These are phyloP conservation scores for Crepidodera aurea DNA, from an alignment of 2,888 invertebrate species.

Conservation along the genomic window DNA sequence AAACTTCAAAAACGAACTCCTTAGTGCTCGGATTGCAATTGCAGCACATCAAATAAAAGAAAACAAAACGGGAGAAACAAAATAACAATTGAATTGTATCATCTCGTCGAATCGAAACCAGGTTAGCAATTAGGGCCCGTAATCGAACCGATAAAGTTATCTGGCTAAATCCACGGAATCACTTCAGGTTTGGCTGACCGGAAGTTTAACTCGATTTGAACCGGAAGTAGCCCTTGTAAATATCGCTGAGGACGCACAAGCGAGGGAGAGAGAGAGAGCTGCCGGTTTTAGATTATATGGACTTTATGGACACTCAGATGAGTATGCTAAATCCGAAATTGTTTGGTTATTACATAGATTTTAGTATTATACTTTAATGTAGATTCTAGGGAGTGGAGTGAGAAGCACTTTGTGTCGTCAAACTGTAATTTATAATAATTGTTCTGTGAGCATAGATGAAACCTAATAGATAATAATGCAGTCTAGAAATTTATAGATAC, in stretches of 20 bases:
- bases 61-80: slow-evolving; percentile 22
- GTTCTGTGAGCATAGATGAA: too few species aligned
- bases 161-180: slow-evolving; percentile 52
- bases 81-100: slow-evolving; percentile 31
- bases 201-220: slow-evolving; percentile 37
- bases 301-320: neutral
- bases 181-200: slow-evolving; percentile 51
- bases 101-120: slow-evolving; percentile 51
- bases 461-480: too few species aligned
- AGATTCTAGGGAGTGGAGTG: too few species aligned
- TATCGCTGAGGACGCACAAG: slow-evolving; percentile 19
- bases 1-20: neutral
- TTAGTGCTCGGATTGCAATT: neutral
- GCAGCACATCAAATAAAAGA: neutral
- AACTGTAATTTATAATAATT: too few species aligned
- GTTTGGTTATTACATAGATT: too few species aligned
- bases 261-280: neutral
- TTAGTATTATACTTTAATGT: too few species aligned
- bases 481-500: too few species aligned
- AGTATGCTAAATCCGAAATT: neutral
- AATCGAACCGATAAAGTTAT: slow-evolving; percentile 58
- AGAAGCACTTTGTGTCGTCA: too few species aligned
- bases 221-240: slow-evolving; percentile 9
- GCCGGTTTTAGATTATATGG: neutral
- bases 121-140: slow-evolving; percentile 58